These are phyloP conservation scores for Tenebrosternarchus preto DNA, from an alignment of 2,113 vertebrate genomes.

Conservation along the genomic window DNA sequence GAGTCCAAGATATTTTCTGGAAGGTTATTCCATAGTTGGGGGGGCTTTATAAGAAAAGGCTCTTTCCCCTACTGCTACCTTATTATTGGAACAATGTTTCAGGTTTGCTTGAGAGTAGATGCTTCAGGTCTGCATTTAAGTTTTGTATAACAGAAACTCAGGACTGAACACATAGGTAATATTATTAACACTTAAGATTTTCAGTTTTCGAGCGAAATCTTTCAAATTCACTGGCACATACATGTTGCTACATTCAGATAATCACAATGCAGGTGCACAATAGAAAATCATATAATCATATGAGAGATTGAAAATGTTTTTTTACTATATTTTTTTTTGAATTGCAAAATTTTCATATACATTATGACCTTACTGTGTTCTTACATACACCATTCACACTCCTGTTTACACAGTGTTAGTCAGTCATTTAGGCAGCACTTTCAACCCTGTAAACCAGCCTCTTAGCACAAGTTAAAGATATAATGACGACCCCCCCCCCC, in stretches of 20 bases:
- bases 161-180: background rate
- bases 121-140: conserved; percentile 52
- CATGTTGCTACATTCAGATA: background rate
- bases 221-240: too few relatives aligned
- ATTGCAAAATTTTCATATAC: too few relatives aligned
- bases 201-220: too few relatives aligned
- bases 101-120: conserved; percentile 57
- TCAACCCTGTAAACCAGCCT: conserved; percentile 44
- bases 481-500: conserved; percentile 48
- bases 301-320: too few relatives aligned
- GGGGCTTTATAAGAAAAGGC: too few relatives aligned
- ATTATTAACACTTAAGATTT: background rate
- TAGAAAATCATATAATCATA: background rate
- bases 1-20: too few relatives aligned
- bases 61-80: too few relatives aligned
- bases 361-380: background rate
- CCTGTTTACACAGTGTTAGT: conserved; percentile 13
- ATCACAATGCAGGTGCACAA: background rate
- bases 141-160: conserved; percentile 20
- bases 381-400: background rate
- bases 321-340: too few relatives aligned
- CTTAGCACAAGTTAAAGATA: conserved; percentile 53
- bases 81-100: too few relatives aligned
- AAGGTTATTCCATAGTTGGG: too few relatives aligned
- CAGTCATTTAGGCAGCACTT: conserved; percentile 43